Conservation (phyloP, 2,888 invertebrate genomes). For the Microplitis manilae region DNA sequence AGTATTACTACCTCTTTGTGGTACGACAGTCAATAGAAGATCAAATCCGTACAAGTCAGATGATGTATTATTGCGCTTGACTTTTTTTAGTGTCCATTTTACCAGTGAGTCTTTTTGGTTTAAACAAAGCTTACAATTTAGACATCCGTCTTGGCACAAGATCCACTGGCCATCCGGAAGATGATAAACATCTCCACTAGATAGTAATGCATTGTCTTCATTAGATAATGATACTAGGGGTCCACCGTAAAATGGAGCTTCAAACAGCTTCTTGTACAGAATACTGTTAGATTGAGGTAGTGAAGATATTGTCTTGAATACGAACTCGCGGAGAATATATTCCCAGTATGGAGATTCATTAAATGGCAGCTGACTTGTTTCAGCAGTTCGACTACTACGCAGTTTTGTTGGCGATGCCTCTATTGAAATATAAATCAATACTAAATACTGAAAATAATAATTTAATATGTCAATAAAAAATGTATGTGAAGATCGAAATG, state of each 20-base stretch:
- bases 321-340: conserved; percentile 58
- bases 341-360: conserved; percentile 56
- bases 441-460: conserved; percentile 17
- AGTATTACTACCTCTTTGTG: conserved; percentile 49
- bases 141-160: conserved; percentile 59
- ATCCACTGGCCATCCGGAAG: conserved; percentile 56
- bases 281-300: conserved; percentile 49
- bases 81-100: conserved; percentile 55
- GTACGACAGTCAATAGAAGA: conserved; percentile 59
- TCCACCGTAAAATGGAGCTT: conserved; percentile 59
- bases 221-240: conserved; percentile 44
- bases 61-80: conserved; percentile 44
- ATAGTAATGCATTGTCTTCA: conserved; percentile 49
- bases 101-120: conserved; percentile 49
- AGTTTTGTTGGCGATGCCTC: background rate
- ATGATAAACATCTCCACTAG: conserved; percentile 59
- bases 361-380: conserved; percentile 16
- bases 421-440: background rate
- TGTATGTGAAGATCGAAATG: background rate
- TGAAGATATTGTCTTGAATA: conserved; percentile 61
- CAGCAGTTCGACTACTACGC: conserved; percentile 5
- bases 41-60: conserved; percentile 51
- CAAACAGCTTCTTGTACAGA: conserved; percentile 56
- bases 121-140: conserved; percentile 55
- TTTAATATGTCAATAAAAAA: conserved; percentile 4